Percentiles rank a stretch among this genome's conserved stretches.
phyloP scores from a whole-genome alignment of 2,888 invertebrate species.

The Eucera pruinosa region DNA sequence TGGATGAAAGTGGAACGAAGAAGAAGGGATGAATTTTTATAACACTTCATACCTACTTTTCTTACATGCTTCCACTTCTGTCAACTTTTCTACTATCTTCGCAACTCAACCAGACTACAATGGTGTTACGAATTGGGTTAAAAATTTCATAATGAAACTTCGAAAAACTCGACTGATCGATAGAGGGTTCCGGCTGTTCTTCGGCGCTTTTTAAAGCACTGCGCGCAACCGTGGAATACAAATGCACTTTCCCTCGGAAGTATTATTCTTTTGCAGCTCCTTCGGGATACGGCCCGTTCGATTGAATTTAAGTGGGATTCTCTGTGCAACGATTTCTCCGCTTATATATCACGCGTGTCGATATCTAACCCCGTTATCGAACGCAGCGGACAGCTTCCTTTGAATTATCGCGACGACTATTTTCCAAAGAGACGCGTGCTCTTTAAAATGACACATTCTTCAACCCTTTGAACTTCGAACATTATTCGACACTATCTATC shows the following conservation, averaged over 20 bases:
- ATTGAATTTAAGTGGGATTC: constrained; percentile 55
- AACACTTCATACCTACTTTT: too few relatives aligned
- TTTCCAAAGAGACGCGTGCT: neutral
- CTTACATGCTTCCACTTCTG: too few relatives aligned
- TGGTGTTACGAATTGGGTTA: neutral
- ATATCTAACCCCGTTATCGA: constrained; percentile 20
- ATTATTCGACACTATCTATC: too few relatives aligned
- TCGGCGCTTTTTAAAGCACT: constrained; percentile 9
- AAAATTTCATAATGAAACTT: neutral
- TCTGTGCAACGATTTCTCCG: constrained; percentile 33
- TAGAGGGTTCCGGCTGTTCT: neutral
- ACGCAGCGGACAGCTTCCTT: constrained; percentile 5
- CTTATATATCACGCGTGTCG: constrained; percentile 20
- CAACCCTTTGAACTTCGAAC: too few relatives aligned
- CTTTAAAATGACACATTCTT: constrained; percentile 1
- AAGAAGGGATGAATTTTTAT: too few relatives aligned
- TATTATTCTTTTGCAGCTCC: constrained; percentile 41
- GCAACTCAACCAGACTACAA: too few relatives aligned
- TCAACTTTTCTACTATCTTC: neutral
- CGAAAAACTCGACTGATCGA: neutral
- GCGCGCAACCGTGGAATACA: constrained; percentile 15
- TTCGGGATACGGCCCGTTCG: constrained; percentile 35
- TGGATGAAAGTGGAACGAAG: too few relatives aligned
- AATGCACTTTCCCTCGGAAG: constrained; percentile 40
- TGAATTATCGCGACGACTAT: constrained; percentile 10